Conservation (phyloP, 2,888 invertebrate genomes). For the Spodoptera littoralis region DNA sequence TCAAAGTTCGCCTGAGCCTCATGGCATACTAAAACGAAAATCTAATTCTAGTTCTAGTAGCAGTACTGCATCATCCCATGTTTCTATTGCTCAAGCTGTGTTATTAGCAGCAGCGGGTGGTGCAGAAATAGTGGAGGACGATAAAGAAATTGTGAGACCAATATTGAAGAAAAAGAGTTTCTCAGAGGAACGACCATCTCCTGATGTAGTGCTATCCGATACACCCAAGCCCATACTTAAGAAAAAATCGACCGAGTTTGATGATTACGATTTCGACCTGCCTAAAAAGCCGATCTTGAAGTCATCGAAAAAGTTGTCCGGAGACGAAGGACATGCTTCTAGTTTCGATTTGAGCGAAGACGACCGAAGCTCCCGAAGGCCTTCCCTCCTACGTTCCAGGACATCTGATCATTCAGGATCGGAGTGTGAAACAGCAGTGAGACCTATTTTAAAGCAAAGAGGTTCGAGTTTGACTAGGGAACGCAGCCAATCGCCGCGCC, state of each 20-base stretch:
- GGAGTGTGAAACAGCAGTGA: conserved; percentile 88
- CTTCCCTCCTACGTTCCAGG: conserved; percentile 88
- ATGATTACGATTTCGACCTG: conserved; percentile 92
- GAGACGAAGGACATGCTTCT: conserved; percentile 89
- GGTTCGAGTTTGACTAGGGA: conserved; percentile 89
- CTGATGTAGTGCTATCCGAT: conserved; percentile 80
- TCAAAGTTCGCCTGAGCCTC: conserved; percentile 91
- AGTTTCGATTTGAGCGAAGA: conserved; percentile 88
- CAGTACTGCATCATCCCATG: conserved; percentile 90
- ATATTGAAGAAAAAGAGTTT: conserved; percentile 95
- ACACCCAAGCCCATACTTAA: conserved; percentile 94
- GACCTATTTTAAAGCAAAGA: conserved; percentile 91
- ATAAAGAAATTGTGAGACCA: conserved; percentile 91
- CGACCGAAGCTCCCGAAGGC: conserved; percentile 87
- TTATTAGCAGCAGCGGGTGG: conserved; percentile 90
- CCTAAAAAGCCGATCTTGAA: conserved; percentile 94
- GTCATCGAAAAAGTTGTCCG: conserved; percentile 90
- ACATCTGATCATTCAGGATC: conserved; percentile 87
- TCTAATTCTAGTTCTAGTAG: conserved; percentile 92
- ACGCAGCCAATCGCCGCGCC: conserved; percentile 90
- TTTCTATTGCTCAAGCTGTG: conserved; percentile 91
- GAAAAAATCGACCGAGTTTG: conserved; percentile 94
- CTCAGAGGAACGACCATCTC: conserved; percentile 90
- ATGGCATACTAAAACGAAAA: conserved; percentile 94
- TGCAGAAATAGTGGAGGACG: conserved; percentile 87